Conservation (phyloP, 2,797 vertebrate genomes). For the Catharus ustulatus region DNA sequence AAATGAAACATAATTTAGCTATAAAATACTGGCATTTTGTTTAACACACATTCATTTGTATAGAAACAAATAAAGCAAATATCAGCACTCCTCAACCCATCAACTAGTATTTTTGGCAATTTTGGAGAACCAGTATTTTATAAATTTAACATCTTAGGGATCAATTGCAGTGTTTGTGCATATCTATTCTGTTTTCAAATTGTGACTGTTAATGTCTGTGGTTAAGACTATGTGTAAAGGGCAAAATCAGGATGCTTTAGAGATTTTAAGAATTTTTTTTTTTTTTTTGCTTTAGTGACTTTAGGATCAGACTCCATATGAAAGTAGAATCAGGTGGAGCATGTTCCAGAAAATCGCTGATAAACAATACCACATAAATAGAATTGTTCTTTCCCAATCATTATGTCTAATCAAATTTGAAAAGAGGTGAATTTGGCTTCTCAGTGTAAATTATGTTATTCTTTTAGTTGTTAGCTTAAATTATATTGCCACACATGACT, state of each 20-base stretch:
- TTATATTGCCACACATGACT: neutral
- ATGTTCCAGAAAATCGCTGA: neutral
- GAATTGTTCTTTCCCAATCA: slow-evolving; percentile 43
- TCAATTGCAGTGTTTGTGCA: neutral
- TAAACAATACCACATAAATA: slow-evolving; percentile 19
- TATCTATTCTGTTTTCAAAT: neutral
- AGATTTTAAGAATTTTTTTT: neutral
- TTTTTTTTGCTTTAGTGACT: neutral
- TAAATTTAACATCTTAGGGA: neutral
- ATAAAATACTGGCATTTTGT: neutral
- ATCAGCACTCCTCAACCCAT: neutral
- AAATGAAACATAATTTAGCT: neutral
- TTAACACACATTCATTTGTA: neutral
- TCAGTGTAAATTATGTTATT: neutral
- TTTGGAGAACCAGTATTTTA: neutral
- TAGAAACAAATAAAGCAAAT: neutral
- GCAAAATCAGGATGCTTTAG: neutral
- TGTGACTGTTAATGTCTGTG: neutral
- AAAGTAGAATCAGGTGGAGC: neutral
- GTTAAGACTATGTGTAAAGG: neutral
- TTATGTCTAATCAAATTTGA: slow-evolving; percentile 41
- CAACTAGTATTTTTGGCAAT: neutral
- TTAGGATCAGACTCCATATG: neutral
- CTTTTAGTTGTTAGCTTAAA: neutral
- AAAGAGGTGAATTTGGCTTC: slow-evolving; percentile 27